Conservation (phyloP, 2,797 vertebrate species). For the Pipistrellus nathusii region DNA sequence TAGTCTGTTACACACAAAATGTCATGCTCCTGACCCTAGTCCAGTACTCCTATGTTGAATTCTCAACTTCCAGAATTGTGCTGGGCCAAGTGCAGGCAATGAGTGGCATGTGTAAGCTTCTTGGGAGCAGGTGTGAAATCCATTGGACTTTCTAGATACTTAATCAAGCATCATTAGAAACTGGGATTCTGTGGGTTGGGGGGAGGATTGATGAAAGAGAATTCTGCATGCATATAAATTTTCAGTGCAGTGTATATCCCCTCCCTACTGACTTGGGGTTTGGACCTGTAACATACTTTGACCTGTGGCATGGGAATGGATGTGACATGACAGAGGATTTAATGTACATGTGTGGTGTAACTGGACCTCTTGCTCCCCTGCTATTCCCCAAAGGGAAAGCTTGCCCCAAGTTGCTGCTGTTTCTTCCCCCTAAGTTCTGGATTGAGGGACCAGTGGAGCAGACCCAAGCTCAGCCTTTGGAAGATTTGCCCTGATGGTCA, state of each 20-base stretch:
- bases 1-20: not conserved
- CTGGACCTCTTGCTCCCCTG: not conserved
- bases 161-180: not conserved
- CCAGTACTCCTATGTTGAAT: not conserved
- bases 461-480: rapidly evolving
- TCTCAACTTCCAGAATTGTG: not conserved
- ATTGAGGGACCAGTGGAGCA: not conserved
- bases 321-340: not conserved
- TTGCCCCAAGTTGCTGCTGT: not conserved
- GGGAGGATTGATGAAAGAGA: not conserved
- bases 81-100: not conserved
- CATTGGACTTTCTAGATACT: not conserved
- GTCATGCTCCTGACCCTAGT: not conserved
- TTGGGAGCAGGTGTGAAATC: not conserved
- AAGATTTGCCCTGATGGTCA: not conserved
- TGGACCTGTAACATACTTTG: not conserved
- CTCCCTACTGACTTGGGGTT: not conserved
- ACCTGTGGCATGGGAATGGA: no score
- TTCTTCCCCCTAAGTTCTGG: not conserved
- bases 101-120: not conserved
- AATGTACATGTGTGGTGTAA: not conserved
- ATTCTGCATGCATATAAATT: not conserved
- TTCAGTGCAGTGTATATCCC: not conserved
- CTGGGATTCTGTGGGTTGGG: not conserved
- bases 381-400: not conserved